Evolutionary conservation across 1,140 invertebrate species (phyloP).

Genomic region (Drosophila funebris): DNA sequence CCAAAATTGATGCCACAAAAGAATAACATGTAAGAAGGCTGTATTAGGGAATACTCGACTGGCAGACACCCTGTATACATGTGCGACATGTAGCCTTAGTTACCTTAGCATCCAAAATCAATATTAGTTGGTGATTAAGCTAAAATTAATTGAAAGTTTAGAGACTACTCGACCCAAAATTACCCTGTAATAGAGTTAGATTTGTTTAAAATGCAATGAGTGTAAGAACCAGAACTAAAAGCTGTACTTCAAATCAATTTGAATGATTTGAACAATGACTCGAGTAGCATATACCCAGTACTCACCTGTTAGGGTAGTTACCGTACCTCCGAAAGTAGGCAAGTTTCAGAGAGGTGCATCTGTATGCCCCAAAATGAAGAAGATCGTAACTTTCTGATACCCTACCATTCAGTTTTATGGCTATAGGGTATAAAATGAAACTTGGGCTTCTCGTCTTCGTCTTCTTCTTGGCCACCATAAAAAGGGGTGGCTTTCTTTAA

Average conservation of each 20-base stretch:
- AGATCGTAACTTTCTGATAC: background rate
- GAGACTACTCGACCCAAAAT: too few relatives aligned
- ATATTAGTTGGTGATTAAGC: background rate
- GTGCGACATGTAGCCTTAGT: background rate
- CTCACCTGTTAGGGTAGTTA: too few relatives aligned
- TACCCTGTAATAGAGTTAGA: too few relatives aligned
- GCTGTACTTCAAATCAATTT: too few relatives aligned
- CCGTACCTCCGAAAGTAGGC: too few relatives aligned
- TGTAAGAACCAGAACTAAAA: too few relatives aligned
- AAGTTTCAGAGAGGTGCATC: too few relatives aligned
- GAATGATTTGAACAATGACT: too few relatives aligned
- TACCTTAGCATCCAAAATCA: background rate
- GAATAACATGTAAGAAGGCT: background rate
- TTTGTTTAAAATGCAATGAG: too few relatives aligned
- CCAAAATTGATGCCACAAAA: constrained; percentile 53
- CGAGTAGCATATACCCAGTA: too few relatives aligned
- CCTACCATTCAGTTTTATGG: background rate
- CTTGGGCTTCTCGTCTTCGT: background rate
- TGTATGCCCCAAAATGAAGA: too few relatives aligned
- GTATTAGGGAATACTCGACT: background rate
- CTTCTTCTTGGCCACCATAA: constrained; percentile 1
- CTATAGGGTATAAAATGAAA: constrained; percentile 7
- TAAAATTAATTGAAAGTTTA: too few relatives aligned
- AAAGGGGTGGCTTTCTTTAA: constrained; percentile 54
- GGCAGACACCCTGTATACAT: background rate